Percentiles rank a stretch among this genome's conserved stretches.
phyloP scores from a whole-genome alignment of 2,888 invertebrate genomes.

The Parthenolecanium corni region DNA sequence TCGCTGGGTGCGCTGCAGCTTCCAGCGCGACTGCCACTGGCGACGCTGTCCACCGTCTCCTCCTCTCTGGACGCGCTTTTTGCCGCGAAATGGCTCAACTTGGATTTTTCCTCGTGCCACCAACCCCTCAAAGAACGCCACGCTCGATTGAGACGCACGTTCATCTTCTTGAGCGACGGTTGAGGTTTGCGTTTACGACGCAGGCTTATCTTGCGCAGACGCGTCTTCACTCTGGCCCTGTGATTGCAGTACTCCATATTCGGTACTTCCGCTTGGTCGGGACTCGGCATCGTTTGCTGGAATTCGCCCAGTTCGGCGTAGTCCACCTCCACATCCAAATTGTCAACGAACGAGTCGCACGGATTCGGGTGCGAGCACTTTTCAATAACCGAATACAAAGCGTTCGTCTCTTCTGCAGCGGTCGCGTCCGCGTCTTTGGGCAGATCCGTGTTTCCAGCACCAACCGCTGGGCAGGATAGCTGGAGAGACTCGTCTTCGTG shows the following conservation, averaged over 20 bases:
- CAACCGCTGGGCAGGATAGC: no score
- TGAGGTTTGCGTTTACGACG: slow-evolving; percentile 27
- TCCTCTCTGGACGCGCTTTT: slow-evolving; percentile 1
- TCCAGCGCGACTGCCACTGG: neutral
- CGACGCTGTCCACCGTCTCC: neutral
- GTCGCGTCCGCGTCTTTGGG: no score
- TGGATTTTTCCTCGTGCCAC: slow-evolving; percentile 33
- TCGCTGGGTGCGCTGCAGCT: slow-evolving; percentile 3
- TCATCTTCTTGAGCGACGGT: slow-evolving; percentile 25
- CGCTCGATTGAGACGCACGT: slow-evolving; percentile 31
- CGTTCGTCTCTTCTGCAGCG: neutral
- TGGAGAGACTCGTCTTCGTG: no score
- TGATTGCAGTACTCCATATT: slow-evolving; percentile 32
- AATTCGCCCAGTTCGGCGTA: slow-evolving; percentile 20
- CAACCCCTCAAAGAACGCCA: slow-evolving; percentile 33
- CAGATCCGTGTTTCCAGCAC: no score
- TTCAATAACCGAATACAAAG: slow-evolving; percentile 10
- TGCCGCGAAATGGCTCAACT: slow-evolving; percentile 28
- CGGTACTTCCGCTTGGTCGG: neutral
- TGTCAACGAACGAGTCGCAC: neutral
- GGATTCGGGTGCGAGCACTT: neutral
- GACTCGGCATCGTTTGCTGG: neutral
- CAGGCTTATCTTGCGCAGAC: slow-evolving; percentile 29
- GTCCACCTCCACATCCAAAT: no score
- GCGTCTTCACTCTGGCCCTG: slow-evolving; percentile 29